Conservation (phyloP, 2,113 vertebrate genomes). For the Henicopernis longicauda region DNA sequence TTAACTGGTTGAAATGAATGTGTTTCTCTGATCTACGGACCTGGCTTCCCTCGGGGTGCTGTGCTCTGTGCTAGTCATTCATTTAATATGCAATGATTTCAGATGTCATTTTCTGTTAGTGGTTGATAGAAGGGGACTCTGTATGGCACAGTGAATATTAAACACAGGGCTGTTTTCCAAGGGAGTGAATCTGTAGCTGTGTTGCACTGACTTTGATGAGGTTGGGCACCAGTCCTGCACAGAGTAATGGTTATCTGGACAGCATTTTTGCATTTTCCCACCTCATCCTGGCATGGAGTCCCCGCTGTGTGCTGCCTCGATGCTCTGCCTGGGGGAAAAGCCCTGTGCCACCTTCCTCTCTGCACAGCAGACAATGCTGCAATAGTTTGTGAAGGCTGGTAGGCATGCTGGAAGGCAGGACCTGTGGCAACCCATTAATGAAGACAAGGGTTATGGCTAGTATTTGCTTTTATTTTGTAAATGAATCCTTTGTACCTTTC, state of each 20-base stretch:
- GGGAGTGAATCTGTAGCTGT: neutral
- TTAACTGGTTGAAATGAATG: neutral
- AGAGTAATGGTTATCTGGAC: neutral
- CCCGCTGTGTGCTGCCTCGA: rapidly evolving
- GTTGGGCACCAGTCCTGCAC: neutral
- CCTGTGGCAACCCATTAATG: neutral
- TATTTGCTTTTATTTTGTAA: neutral
- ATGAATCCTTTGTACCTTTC: neutral
- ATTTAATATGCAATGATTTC: neutral
- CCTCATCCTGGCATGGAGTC: neutral
- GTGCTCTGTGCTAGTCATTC: neutral
- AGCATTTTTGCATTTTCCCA: neutral
- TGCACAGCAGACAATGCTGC: rapidly evolving
- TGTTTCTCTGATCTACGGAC: neutral
- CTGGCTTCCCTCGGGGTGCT: neutral
- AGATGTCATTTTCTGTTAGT: neutral
- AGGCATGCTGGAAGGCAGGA: neutral
- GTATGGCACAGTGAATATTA: neutral
- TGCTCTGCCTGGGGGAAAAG: neutral
- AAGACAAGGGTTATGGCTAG: neutral
- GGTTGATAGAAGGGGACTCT: neutral
- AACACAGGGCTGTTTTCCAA: neutral
- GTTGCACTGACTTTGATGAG: neutral
- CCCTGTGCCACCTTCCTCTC: neutral
- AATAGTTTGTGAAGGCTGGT: neutral